A percentile compares a stretch with the other conserved stretches of the same genome.
Conservation (phyloP, 1,140 invertebrate genomes). For the Archegozetes longisetosus region DNA sequence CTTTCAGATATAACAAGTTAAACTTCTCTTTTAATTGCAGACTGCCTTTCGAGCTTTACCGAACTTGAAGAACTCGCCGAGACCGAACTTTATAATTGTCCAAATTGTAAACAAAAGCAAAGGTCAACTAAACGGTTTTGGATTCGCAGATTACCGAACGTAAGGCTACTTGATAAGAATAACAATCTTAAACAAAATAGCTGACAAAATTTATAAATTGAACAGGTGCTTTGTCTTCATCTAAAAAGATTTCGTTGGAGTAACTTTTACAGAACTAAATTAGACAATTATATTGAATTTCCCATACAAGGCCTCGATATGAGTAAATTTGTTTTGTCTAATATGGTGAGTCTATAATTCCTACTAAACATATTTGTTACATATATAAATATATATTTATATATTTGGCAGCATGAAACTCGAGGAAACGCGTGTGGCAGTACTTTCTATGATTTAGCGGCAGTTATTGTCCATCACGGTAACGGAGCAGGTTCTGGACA, state of each 20-base stretch:
- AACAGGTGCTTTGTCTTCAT: slow-evolving; percentile 59
- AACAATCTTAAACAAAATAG: too few species aligned
- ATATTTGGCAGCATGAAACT: slow-evolving; percentile 39
- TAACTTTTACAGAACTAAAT: slow-evolving; percentile 57
- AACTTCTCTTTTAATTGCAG: slow-evolving; percentile 27
- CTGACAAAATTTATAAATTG: too few species aligned
- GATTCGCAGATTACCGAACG: slow-evolving; percentile 61
- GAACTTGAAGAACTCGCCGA: slow-evolving; percentile 67
- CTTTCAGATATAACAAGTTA: not conserved
- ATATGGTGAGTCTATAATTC: slow-evolving; percentile 38
- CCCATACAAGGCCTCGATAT: slow-evolving; percentile 58
- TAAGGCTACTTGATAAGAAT: slow-evolving; percentile 31
- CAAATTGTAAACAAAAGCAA: slow-evolving; percentile 60
- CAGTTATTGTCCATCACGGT: slow-evolving; percentile 70
- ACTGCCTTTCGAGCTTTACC: slow-evolving; percentile 57
- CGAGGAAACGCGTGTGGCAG: slow-evolving; percentile 39
- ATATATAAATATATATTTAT: not conserved
- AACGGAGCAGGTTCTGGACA: slow-evolving; percentile 65
- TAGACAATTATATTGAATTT: slow-evolving; percentile 62
- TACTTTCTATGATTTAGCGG: slow-evolving; percentile 60
- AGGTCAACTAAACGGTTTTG: slow-evolving; percentile 70
- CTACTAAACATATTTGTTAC: not conserved
- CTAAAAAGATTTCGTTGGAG: slow-evolving; percentile 71
- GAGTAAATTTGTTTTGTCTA: slow-evolving; percentile 54
- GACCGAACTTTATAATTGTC: slow-evolving; percentile 64